A percentile compares a stretch with the other conserved stretches of the same genome.
Conservation (phyloP, 1,140 invertebrate species). For the Achroia grisella region DNA sequence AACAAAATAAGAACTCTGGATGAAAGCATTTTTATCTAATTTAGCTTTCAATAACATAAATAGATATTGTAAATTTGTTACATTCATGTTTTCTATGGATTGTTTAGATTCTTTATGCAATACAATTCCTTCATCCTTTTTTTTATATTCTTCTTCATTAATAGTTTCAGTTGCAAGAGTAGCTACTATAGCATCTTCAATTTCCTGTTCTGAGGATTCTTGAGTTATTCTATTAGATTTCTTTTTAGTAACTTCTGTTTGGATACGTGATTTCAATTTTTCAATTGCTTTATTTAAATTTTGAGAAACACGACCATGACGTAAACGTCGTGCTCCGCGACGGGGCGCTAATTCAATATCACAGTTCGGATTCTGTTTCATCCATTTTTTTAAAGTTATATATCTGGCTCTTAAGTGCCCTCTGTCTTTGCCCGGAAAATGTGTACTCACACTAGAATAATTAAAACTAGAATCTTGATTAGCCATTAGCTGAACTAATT, state of each 20-base stretch:
- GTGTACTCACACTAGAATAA: slow-evolving; percentile 38
- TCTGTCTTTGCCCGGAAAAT: slow-evolving; percentile 54
- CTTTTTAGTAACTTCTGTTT: slow-evolving; percentile 39
- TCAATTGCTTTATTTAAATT: slow-evolving; percentile 50
- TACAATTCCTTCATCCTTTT: neutral
- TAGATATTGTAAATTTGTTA: slow-evolving; percentile 34
- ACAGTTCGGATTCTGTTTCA: slow-evolving; percentile 42
- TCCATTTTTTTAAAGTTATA: slow-evolving; percentile 49
- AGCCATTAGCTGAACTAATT: slow-evolving; percentile 46
- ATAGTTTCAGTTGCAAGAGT: slow-evolving; percentile 32
- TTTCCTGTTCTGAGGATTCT: slow-evolving; percentile 35
- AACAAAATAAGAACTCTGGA: slow-evolving; percentile 17
- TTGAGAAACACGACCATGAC: slow-evolving; percentile 32
- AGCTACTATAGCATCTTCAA: slow-evolving; percentile 57
- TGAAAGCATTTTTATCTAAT: slow-evolving; percentile 32
- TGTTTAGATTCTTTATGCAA: slow-evolving; percentile 23
- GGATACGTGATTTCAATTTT: slow-evolving; percentile 41
- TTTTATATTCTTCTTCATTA: slow-evolving; percentile 1
- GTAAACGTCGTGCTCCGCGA: slow-evolving; percentile 39
- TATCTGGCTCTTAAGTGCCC: slow-evolving; percentile 43
- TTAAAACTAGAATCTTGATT: slow-evolving; percentile 41
- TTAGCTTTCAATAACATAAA: slow-evolving; percentile 42
- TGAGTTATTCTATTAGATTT: slow-evolving; percentile 32
- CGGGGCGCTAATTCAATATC: slow-evolving; percentile 47
- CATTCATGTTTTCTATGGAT: slow-evolving; percentile 14